These are phyloP conservation scores for Apogon hyalosoma DNA, from an alignment of 2,797 vertebrate genomes.

Conservation along the genomic window DNA sequence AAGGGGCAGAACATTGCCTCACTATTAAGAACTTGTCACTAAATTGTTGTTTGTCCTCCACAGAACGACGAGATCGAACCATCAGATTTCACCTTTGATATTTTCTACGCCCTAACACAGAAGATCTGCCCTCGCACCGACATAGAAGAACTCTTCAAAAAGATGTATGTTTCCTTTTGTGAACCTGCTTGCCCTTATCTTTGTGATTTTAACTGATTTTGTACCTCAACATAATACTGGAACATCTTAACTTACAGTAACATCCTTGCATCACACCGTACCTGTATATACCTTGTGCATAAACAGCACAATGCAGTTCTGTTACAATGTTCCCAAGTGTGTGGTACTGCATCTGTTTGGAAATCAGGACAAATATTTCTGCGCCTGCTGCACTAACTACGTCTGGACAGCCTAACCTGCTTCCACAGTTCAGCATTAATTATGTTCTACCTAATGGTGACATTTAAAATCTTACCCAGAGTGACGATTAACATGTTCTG, in stretches of 20 bases:
- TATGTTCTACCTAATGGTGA: slow-evolving; percentile 45
- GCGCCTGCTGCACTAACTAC: slow-evolving; percentile 92
- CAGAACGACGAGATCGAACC: slow-evolving; percentile 99
- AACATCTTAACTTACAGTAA: not conserved
- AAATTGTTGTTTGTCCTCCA: slow-evolving; percentile 35
- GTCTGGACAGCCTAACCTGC: slow-evolving; percentile 88
- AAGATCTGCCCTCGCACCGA: slow-evolving; percentile 99
- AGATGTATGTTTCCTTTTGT: slow-evolving; percentile 88
- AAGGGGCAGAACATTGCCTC: no score
- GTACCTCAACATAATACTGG: not conserved
- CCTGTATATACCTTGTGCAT: slow-evolving; percentile 9
- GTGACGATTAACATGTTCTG: slow-evolving; percentile 54
- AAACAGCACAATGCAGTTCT: slow-evolving; percentile 2
- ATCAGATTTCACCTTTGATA: slow-evolving; percentile 93
- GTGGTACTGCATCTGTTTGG: slow-evolving; percentile 51
- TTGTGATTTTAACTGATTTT: not conserved
- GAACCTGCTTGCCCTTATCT: not conserved
- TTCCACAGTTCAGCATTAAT: slow-evolving; percentile 87
- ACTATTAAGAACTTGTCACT: no score
- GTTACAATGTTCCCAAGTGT: slow-evolving; percentile 24
- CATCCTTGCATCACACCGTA: not conserved
- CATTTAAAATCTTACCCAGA: slow-evolving; percentile 32
- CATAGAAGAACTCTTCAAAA: slow-evolving; percentile 97
- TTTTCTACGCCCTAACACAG: slow-evolving; percentile 98
- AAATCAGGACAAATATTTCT: slow-evolving; percentile 68